Base-by-base conservation (phyloP, 2,797 vertebrate genomes). In the Tarsius wallacei region DNA sequence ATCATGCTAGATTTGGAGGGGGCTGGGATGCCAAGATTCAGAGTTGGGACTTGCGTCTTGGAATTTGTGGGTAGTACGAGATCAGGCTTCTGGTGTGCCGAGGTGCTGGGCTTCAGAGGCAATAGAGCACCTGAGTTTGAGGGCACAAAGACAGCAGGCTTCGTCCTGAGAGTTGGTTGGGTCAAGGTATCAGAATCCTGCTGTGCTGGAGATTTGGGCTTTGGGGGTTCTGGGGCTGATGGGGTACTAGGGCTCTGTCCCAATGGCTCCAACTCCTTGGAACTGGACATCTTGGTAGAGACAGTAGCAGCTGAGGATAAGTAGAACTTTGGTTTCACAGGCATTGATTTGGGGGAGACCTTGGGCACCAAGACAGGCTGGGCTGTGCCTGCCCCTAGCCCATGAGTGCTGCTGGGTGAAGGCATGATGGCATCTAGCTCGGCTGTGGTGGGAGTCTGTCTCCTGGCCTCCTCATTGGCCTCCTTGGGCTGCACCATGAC, bases 401-500 rank as follows among this genome's bases (percentile, higher is more conserved):
- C 68, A 73, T n/a, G 59, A 26, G 21, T 87, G 47, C 74, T 82
- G 64, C 80, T 70, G 12, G 73, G 68, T 77, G 94, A 97, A 7
- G 93, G 77, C 42, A 61, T 91, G 55, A 89, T 55, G 33, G 80
- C 66, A 24, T 59, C 33, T 84, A 47, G 71, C 16, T 47, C 88
- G 36, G 83, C 57, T 85, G 95, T 86, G 36, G 59, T 76, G 14
- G 31, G 33, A 28, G 47, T 24, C n/a, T 90, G 87, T 33, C n/a
- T 93, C 61, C 59, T 94, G 42, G 81, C 14, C 14, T 83, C 77
- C 91, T 96, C 98, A 73, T 98, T 98, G 73, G 74, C 74, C n/a
- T 96, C 97, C 74, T 99, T 99, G 6, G 99, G 99, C 90, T 99
- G 99, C 3, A 99, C 98, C 21, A 99, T 98, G 21, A 99, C 99